phyloP scores from a whole-genome alignment of 1,140 invertebrate genomes.

The Sesamia nonagrioides region DNA sequence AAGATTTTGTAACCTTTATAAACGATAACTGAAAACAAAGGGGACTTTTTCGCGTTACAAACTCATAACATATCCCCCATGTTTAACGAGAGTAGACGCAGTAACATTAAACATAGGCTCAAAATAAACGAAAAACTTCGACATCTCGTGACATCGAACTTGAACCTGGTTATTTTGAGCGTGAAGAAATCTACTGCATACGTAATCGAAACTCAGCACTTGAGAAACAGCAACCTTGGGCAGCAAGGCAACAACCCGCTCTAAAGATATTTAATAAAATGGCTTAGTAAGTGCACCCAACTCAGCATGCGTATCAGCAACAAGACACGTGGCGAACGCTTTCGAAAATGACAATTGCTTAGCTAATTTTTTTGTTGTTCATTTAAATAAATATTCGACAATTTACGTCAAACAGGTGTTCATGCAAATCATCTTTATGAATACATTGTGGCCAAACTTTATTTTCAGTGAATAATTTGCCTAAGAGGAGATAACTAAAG shows the following conservation, averaged over 20 bases:
- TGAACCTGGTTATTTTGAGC: constrained; percentile 29
- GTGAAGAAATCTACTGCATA: constrained; percentile 3
- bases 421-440: constrained; percentile 20
- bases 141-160: constrained; percentile 31
- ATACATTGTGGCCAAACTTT: not conserved
- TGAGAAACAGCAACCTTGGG: constrained; percentile 24
- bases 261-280: constrained; percentile 27
- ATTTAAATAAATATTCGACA: constrained; percentile 15
- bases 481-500: constrained; percentile 18
- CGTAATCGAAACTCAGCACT: constrained; percentile 18
- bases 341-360: constrained; percentile 34
- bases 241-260: constrained; percentile 27
- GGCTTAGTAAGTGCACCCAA: not conserved
- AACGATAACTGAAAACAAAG: constrained; percentile 24
- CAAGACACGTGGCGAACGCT: constrained; percentile 20
- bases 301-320: constrained; percentile 10
- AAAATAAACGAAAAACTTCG: constrained; percentile 10
- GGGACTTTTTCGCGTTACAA: not conserved
- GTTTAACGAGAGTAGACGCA: not conserved
- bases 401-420: constrained; percentile 26
- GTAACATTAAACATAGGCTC: not conserved
- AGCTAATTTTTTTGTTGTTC: constrained; percentile 23
- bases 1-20: constrained; percentile 31
- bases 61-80: no score
- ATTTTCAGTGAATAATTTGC: constrained; percentile 4